A percentile compares a stretch with the other conserved stretches of the same genome.
Conservation (phyloP, 2,797 vertebrate genomes). For the Cyclopterus lumpus region DNA sequence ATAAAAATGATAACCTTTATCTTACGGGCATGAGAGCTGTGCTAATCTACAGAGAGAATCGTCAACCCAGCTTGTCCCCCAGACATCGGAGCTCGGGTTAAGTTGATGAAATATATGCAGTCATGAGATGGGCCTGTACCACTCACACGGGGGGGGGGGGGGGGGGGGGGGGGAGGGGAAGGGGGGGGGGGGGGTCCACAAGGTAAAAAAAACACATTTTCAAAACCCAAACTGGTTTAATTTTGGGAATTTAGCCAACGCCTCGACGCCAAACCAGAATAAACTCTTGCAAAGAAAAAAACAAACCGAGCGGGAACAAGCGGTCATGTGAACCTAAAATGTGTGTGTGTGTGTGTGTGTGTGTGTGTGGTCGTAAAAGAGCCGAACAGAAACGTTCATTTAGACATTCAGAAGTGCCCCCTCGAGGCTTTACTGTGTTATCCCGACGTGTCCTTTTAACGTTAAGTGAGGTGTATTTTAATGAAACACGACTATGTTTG, state of each 20-base stretch:
- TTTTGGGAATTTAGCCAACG: background rate
- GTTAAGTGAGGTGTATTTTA: background rate
- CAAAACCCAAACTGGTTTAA: background rate
- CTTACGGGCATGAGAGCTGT: conserved; percentile 39
- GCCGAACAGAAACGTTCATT: conserved; percentile 13
- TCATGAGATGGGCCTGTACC: conserved; percentile 26
- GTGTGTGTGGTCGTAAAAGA: background rate
- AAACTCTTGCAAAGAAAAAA: background rate
- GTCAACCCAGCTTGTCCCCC: conserved; percentile 46
- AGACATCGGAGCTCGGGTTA: conserved; percentile 41
- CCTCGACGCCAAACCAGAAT: conserved; percentile 4
- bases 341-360: too few species aligned
- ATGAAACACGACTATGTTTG: background rate
- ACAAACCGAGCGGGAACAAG: conserved; percentile 29
- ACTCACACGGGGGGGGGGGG: too few species aligned
- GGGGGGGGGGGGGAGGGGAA: conserved; percentile 4
- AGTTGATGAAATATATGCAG: conserved; percentile 46
- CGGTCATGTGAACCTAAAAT: conserved; percentile 2
- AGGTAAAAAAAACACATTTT: background rate
- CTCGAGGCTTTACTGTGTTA: background rate
- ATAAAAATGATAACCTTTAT: conserved; percentile 67
- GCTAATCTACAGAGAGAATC: conserved; percentile 58
- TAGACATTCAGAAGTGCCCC: background rate
- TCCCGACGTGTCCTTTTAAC: background rate
- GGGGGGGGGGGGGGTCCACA: too few species aligned